Evolutionary conservation across 2,797 vertebrate genomes (phyloP), one percentile per base, ranked within the genome.

Genomic region (Sebastes kiyomatsui): DNA sequence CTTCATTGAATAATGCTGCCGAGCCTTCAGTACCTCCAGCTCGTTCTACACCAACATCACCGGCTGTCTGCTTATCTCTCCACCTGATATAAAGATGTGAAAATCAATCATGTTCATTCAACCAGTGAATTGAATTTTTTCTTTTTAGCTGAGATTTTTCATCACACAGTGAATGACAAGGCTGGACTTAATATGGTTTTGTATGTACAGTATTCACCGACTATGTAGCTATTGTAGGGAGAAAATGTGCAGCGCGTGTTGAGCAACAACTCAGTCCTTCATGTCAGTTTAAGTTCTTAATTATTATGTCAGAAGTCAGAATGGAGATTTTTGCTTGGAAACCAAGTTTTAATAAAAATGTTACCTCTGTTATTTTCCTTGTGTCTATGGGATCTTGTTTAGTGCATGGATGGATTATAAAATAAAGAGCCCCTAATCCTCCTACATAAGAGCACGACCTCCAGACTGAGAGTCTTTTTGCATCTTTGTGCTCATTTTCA

Each of bases 1-100:
- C 52, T 67, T 81, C 55, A 81, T 71, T 81, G 59, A 82, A 79
- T 85, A 33, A 81, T 52, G 28, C 46, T n/a, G 30, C 79, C 38
- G 64, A 75, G 49, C 35, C 25, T 67, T 35, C 61, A 55, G 56
- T 33, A 65, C 67, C 79, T 30, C 7, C 59, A 8, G 13, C 72
- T 81, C n/a, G 54, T 71, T 70, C 75, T 74, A 14, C 33, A 72
- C 49, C 14, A 52, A 9, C 64, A 69, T 75, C 27, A 66, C 69
- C 6, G 42, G 66, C 22, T 67, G 58, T 72, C 72, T 62, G 72
- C 58, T 80, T 64, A 76, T 75, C 76, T 73, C 76, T 70, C 61
- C n/a, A 32, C 46, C 33, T 35, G 62, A 79, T 70, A 62, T 25
- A 46, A 77, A 78, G 67, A 85, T 59, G 32, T 67, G 38, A 75